Evolutionary conservation across 2,888 invertebrate genomes (phyloP), one percentile per base, ranked within the genome.

Genomic region (Trachelus stipa): DNA sequence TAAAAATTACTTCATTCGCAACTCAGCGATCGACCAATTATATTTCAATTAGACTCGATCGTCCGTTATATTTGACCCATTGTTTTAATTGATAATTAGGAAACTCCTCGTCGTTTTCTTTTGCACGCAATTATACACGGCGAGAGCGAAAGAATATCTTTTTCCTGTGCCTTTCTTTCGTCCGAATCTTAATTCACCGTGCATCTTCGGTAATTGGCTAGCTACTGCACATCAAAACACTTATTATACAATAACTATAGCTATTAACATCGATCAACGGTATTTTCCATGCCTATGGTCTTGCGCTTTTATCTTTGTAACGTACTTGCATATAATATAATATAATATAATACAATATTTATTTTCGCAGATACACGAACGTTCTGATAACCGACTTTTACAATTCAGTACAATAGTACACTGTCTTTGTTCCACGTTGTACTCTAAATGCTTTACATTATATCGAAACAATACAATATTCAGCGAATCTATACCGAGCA

Each of bases 151-250:
- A 23, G 56, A 23, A 23, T 23, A 56, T 56, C 56, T 23, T 56
- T 23, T 56, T 56, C 23, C 23, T 23, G 23, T 56, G 23, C 23
- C 6, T 56, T 23, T 56, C 56, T 23, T 23, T 56, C 23, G 0
- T 56, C 1, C 23, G 23, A 56, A 56, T 56, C 23, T 9, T 23
- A 31, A 31, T 34, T 31, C 31, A 71, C 31, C 71, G 71, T 71
- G 31, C 23, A 31, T 31, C 31, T 12, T 34, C 23, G 71, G 9
- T 30, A 71, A 71, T 71, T 71, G 33, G 71, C 68, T 80, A 81
- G 77, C 83, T 84, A 83, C 78, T 79, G 81, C 78, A 86, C 84
- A 85, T 83, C 77, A 81, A 86, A 83, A 86, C 82, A 85, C 81
- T 84, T 82, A 85, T 81, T 82, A 79, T 33, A 75, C 77, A 75